These are phyloP conservation scores for Corvus cornix DNA, from an alignment of 2,113 vertebrate species.

Conservation along the genomic window DNA sequence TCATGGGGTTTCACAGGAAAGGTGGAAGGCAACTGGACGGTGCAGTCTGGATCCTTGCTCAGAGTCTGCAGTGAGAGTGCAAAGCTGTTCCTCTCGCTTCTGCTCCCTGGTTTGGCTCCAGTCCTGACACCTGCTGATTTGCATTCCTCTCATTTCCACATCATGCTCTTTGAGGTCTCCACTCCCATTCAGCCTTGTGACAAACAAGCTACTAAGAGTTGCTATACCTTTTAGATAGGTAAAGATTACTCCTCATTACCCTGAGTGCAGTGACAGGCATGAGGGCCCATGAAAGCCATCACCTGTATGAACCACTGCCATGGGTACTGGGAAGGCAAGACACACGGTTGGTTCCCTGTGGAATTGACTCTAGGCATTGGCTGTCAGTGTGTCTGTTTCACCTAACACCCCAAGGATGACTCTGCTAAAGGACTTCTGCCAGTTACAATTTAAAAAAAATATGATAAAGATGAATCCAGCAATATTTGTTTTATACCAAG, in stretches of 20 bases:
- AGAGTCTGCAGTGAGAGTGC: rapidly evolving
- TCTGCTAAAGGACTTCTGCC: neutral
- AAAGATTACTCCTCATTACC: rapidly evolving
- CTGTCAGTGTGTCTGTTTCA: neutral
- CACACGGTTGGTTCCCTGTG: rapidly evolving
- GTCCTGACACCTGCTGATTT: neutral
- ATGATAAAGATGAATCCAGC: neutral
- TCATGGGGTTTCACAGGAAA: neutral
- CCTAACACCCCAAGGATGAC: neutral
- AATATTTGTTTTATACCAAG: neutral
- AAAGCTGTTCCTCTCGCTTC: rapidly evolving
- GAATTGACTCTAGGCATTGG: neutral
- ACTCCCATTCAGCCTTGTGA: neutral
- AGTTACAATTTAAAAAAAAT: neutral
- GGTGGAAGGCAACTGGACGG: rapidly evolving
- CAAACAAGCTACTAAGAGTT: neutral
- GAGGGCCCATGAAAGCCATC: neutral
- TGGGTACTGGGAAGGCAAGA: neutral
- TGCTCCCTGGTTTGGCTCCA: neutral
- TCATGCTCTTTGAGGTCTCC: neutral
- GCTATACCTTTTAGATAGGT: neutral
- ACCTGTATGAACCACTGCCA: neutral
- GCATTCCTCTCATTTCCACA: neutral
- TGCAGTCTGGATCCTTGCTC: neutral
- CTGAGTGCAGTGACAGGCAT: neutral